Base-by-base conservation (phyloP, 2,113 vertebrate genomes). In the Alethe diademata region DNA sequence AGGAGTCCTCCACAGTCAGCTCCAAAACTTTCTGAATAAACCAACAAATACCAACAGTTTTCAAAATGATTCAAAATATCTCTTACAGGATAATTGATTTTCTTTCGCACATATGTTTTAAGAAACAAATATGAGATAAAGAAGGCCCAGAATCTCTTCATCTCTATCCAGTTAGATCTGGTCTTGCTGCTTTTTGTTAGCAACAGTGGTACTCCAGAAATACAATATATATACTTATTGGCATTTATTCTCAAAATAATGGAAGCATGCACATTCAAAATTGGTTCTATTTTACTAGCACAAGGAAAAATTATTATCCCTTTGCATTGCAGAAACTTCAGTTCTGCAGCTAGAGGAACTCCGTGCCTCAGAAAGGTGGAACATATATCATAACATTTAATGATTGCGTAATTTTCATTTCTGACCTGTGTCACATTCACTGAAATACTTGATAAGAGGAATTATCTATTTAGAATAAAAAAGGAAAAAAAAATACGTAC, bases 401-500 rank as follows among this genome's bases (percentile, higher is more conserved):
- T 12, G 31, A 62, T 9, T 62, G 24, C 28, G 60, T 76, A 19
- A 42, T 65, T 66, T 73, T 83, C 2, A 26, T 60, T 78, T 75
- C 53, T 74, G 47, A 69, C 69, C 16, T n/a, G 9, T n/a, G 47
- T 43, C 42, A 66, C n/a, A 57, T 69, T 65, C 51, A 70, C 47
- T 50, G 35, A 83, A 88, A 78, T 35, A 73, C 18, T 42, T 75
- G 14, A 4, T 51, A 57, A 81, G 11, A 75, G 16, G 20, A 69
- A 60, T 28, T 56, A 71, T n/a, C 40, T 65, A 54, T 78, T 72
- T 66, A 92, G 50, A 50, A 75, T 50, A 19, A 24, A 92, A 84
- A 74, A 57, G 12, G 7, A 20, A 67, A 94, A 88, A 94, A 72
- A 94, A 72, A 91, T 96, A 98, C 98, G 8, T 98, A 99, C 99